Evolutionary conservation across 64 coral and sea anemone species (phyloP), one percentile per base, ranked within the genome.

Genomic region (Catalaphyllia jardinei): DNA sequence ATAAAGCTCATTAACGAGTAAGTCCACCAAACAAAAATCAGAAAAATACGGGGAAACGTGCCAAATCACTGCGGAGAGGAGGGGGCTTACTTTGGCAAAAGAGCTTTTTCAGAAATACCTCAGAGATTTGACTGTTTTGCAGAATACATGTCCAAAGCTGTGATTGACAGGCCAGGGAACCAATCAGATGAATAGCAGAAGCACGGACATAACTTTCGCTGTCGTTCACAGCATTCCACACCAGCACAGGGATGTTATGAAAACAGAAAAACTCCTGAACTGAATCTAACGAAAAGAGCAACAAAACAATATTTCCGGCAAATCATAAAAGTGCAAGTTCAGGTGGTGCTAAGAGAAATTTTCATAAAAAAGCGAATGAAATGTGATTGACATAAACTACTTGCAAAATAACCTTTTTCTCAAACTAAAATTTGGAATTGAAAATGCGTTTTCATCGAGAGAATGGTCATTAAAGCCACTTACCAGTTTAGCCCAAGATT

Each of bases 141-240:
- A 64, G 76, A 75, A 84, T 52, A 8, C 59, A 87, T 65, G 63
- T 76, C 91, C 92, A 91, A 79, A 94, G 11, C 50, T 55, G 28
- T 82, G 65, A 29, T 62, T 85, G 54, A 88, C 91, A 93, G 3
- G 69, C 88, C 55, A 93, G 46, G 54, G 79, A 79, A 31, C 91
- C 82, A 86, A 93, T 75, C 6, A 87, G 31, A 13, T 20, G 88
- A 30, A 88, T 39, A 49, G 91, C 95, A 52, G 91, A 93, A 15
- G 95, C 87, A 42, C 95, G 92, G 15, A 93, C 95, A 28, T 90
- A 96, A 15, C 95, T 96, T 22, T 96, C 88, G 29, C 67, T 72
- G 27, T 96, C 95, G 73, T 74, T 74, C 33, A 88, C 72, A 31
- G 92, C 52, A 24, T 64, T 52, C 86, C 86, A 88, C 13, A 88